These are phyloP conservation scores for Drosophila lacteicornis DNA, from an alignment of 1,140 invertebrate genomes.

Conservation along the genomic window DNA sequence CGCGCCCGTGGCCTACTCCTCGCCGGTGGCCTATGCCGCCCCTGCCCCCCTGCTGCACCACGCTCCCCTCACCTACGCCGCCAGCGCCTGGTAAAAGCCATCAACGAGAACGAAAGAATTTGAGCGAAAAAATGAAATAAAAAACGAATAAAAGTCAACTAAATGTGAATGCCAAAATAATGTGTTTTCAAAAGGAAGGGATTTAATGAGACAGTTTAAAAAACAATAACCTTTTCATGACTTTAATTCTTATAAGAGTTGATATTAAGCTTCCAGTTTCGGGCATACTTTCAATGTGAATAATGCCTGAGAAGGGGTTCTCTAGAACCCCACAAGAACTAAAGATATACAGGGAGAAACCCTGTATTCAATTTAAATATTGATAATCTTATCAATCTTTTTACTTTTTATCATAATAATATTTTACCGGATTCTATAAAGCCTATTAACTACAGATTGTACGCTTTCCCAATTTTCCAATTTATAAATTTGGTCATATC, in stretches of 20 bases:
- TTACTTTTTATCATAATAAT: too few relatives aligned
- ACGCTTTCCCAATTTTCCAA: too few relatives aligned
- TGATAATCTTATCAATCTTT: too few relatives aligned
- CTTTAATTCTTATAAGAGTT: background rate
- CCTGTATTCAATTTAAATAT: too few relatives aligned
- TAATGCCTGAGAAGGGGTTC: too few relatives aligned
- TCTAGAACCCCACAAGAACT: background rate
- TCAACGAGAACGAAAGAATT: constrained; percentile 68
- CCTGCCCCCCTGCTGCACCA: constrained; percentile 54
- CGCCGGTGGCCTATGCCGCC: constrained; percentile 37
- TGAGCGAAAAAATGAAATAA: constrained; percentile 20
- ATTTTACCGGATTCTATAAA: too few relatives aligned
- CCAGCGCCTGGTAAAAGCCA: constrained; percentile 64
- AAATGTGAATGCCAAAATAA: constrained; percentile 30
- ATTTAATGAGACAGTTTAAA: constrained; percentile 2
- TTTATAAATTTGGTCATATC: too few relatives aligned
- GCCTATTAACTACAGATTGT: too few relatives aligned
- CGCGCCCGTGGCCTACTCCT: constrained; percentile 49
- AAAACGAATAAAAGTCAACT: constrained; percentile 36
- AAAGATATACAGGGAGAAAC: background rate
- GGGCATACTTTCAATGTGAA: too few relatives aligned
- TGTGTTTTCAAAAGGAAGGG: constrained; percentile 10
- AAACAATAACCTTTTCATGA: background rate
- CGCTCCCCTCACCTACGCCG: constrained; percentile 64
- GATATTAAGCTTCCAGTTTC: background rate